A percentile compares a stretch with the other conserved stretches of the same genome.
phyloP scores from a whole-genome alignment of 2,113 vertebrate species.

The Genyomyrus donnyi region DNA sequence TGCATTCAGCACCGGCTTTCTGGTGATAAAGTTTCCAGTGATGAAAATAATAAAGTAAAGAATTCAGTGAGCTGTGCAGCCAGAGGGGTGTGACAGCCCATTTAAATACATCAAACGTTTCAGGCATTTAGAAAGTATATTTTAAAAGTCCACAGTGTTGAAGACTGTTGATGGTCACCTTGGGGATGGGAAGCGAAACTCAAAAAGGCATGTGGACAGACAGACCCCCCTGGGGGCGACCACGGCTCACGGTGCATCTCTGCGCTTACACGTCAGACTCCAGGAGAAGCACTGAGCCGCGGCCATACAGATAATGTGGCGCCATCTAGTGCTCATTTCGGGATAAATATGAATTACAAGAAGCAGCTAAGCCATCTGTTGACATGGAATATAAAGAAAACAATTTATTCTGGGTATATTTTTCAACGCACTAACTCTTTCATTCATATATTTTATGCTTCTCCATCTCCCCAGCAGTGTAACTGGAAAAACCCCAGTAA shows the following conservation, averaged over 20 bases:
- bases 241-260: neutral
- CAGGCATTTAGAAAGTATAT: neutral
- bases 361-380: neutral
- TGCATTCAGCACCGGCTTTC: neutral
- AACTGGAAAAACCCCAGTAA: neutral
- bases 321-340: constrained; percentile 1
- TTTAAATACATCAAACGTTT: neutral
- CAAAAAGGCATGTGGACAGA: neutral
- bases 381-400: neutral
- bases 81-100: neutral
- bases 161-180: neutral
- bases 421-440: neutral
- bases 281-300: neutral
- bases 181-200: neutral
- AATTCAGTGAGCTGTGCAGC: neutral
- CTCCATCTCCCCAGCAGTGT: neutral
- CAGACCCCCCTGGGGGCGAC: neutral
- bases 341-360: neutral
- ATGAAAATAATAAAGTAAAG: neutral
- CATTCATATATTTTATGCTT: neutral
- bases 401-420: neutral
- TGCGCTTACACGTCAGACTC: neutral
- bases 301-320: neutral
- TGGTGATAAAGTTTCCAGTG: neutral
- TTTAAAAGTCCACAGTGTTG: neutral